Conservation (phyloP, 2,797 vertebrate genomes). For the Triplophysa yarkandensis region DNA sequence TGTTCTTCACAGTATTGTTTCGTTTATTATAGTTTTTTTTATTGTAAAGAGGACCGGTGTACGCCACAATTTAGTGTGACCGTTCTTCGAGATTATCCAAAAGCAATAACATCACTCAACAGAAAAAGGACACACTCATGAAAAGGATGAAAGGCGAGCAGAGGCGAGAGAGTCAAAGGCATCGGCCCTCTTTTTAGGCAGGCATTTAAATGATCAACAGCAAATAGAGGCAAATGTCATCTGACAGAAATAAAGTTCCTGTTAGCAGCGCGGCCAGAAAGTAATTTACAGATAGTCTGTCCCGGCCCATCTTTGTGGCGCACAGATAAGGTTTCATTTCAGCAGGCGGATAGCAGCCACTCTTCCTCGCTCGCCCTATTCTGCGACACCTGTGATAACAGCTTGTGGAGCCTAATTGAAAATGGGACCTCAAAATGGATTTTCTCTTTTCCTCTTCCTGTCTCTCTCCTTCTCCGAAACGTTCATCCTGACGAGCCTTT, state of each 20-base stretch:
- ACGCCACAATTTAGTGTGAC: neutral
- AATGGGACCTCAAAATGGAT: slow-evolving; percentile 99
- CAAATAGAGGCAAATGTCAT: slow-evolving; percentile 94
- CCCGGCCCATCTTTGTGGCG: slow-evolving; percentile 97
- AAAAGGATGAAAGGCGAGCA: slow-evolving; percentile 34
- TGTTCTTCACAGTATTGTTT: too few relatives aligned
- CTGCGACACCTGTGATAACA: slow-evolving; percentile 99
- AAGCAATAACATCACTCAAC: slow-evolving; percentile 7
- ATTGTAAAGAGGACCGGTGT: neutral
- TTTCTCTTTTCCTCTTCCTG: slow-evolving; percentile 91
- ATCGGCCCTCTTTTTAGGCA: slow-evolving; percentile 73
- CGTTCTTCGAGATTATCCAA: neutral
- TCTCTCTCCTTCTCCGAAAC: slow-evolving; percentile 29
- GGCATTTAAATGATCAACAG: slow-evolving; percentile 96
- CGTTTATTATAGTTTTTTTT: slow-evolving; percentile 11
- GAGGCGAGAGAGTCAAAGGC: slow-evolving; percentile 39
- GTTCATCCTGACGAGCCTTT: slow-evolving; percentile 30
- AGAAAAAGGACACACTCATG: slow-evolving; percentile 2
- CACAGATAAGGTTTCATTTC: slow-evolving; percentile 99
- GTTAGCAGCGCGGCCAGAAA: slow-evolving; percentile 97
- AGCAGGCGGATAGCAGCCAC: slow-evolving; percentile 99
- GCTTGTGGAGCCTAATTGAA: slow-evolving; percentile 99
- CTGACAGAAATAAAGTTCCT: slow-evolving; percentile 99
- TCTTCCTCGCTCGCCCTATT: slow-evolving; percentile 96
- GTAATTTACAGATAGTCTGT: slow-evolving; percentile 99